phyloP scores from a whole-genome alignment of 2,113 vertebrate species.

The Irena cyanogastra region DNA sequence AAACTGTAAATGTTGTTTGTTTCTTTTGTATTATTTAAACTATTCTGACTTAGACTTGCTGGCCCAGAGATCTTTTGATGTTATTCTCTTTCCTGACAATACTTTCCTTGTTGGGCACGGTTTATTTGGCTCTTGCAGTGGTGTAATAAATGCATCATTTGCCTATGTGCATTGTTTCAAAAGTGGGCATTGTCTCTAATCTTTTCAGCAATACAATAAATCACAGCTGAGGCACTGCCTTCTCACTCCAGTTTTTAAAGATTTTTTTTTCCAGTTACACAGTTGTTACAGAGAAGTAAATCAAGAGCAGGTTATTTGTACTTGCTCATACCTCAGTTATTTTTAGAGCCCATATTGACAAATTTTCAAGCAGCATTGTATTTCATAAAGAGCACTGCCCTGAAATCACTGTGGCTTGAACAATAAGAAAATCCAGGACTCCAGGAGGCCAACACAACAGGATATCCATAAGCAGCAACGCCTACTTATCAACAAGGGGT shows the following conservation, averaged over 20 bases:
- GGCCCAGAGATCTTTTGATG: not conserved
- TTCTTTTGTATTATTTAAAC: not conserved
- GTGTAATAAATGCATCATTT: not conserved
- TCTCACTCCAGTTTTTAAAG: conserved; percentile 16
- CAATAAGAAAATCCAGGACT: conserved; percentile 73
- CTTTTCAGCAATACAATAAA: conserved; percentile 14
- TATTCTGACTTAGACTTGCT: not conserved
- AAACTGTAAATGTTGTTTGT: not conserved
- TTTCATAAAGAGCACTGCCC: conserved; percentile 63
- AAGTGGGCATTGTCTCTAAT: conserved; percentile 24
- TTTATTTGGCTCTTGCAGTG: not conserved
- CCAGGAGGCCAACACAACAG: conserved; percentile 67
- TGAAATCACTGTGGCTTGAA: conserved; percentile 70
- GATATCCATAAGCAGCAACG: conserved; percentile 71
- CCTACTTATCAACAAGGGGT: conserved; percentile 68
- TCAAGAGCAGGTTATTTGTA: conserved; percentile 51
- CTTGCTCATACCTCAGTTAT: conserved; percentile 58
- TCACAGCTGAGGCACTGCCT: not conserved
- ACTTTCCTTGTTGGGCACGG: not conserved
- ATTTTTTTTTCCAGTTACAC: not conserved
- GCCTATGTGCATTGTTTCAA: conserved; percentile 1
- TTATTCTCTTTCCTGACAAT: not conserved
- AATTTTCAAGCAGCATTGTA: conserved; percentile 69
- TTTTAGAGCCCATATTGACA: conserved; percentile 65
- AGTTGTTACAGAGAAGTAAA: conserved; percentile 47